These are phyloP conservation scores for Montipora capitata DNA, from an alignment of 92 coral and sea anemone genomes.

Conservation along the genomic window DNA sequence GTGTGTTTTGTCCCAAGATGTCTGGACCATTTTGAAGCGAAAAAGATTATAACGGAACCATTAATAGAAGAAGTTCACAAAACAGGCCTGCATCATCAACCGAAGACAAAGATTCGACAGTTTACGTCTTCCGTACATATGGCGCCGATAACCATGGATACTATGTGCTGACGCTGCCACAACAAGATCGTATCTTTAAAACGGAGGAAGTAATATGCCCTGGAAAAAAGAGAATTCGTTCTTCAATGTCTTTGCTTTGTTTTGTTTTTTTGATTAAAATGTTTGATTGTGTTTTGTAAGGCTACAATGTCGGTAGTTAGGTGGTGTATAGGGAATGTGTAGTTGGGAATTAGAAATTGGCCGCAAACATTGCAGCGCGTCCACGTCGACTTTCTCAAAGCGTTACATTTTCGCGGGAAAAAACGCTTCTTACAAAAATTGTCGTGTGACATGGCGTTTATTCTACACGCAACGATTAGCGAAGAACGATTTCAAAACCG, in stretches of 20 bases:
- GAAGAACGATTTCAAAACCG: neutral
- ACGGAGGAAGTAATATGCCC: neutral
- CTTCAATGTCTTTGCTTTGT: slow-evolving; percentile 11
- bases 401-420: too few relatives aligned
- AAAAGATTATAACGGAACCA: slow-evolving; percentile 63
- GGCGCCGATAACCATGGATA: slow-evolving; percentile 48
- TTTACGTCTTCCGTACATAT: slow-evolving; percentile 70
- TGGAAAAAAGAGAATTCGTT: neutral
- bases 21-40: slow-evolving; percentile 63
- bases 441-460: neutral
- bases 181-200: neutral
- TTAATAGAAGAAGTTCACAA: slow-evolving; percentile 53
- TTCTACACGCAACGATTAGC: neutral
- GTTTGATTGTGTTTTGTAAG: neutral
- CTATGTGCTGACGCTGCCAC: slow-evolving; percentile 2
- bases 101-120: slow-evolving; percentile 56
- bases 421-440: too few relatives aligned
- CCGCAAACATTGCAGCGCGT: too few relatives aligned
- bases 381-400: too few relatives aligned
- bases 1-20: slow-evolving; percentile 80
- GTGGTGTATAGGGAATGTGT: too few relatives aligned
- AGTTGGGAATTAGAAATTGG: too few relatives aligned
- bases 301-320: too few relatives aligned
- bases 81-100: slow-evolving; percentile 70
- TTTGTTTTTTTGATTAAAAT: neutral